Conservation (phyloP, 2,797 vertebrate genomes). For the Corythornis leucogaster region DNA sequence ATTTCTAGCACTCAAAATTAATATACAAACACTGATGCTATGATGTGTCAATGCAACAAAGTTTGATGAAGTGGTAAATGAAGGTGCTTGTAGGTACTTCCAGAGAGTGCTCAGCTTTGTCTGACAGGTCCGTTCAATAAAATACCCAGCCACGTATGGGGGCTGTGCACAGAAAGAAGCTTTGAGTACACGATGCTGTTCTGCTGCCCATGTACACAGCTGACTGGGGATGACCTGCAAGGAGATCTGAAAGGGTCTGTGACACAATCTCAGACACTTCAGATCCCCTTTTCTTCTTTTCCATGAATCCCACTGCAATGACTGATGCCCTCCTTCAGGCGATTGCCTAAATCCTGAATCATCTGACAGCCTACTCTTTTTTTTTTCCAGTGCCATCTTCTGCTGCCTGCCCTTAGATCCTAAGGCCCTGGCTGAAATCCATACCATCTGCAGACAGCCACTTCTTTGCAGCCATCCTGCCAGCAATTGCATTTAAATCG, state of each 20-base stretch:
- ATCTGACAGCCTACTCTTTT: neutral
- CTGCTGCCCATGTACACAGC: rapidly evolving
- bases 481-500: neutral
- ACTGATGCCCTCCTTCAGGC: neutral
- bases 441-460: neutral
- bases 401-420: neutral
- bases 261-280: neutral
- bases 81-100: neutral
- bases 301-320: neutral
- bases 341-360: neutral
- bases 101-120: neutral
- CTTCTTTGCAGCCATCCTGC: neutral
- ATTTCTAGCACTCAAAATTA: neutral
- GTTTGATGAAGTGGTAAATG: neutral
- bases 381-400: neutral
- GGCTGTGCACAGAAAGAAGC: neutral
- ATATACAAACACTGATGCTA: neutral
- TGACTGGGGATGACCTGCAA: neutral
- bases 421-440: neutral
- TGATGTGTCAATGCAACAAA: neutral
- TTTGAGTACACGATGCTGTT: rapidly evolving
- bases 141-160: too few species aligned
- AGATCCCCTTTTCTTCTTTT: neutral
- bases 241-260: neutral
- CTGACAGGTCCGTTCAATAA: neutral